Evolutionary conservation across 1,140 invertebrate genomes (phyloP).

Genomic region (Lepidotrigona ventralis): DNA sequence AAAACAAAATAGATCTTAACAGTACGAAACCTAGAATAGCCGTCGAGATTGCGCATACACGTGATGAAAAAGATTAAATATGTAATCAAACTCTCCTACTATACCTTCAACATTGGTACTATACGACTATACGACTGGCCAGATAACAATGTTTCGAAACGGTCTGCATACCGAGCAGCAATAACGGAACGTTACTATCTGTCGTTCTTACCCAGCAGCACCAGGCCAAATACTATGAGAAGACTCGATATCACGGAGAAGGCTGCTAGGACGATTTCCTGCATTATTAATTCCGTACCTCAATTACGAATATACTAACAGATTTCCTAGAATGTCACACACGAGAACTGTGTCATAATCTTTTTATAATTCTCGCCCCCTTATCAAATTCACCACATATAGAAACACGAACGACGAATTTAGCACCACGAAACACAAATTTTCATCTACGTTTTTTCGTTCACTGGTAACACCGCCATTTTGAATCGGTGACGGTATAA

Average conservation of each 20-base stretch:
- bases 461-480: constrained; percentile 57
- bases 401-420: constrained; percentile 28
- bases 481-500: constrained; percentile 38
- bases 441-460: constrained; percentile 1
- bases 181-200: constrained; percentile 27
- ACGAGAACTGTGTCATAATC: constrained; percentile 47
- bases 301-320: constrained; percentile 18
- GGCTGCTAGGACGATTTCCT: constrained; percentile 78
- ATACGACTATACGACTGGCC: constrained; percentile 32
- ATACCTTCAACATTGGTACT: constrained; percentile 17
- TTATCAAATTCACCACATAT: constrained; percentile 18
- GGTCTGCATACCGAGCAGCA: not conserved
- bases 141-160: constrained; percentile 27
- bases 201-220: constrained; percentile 77
- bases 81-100: constrained; percentile 29
- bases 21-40: not conserved
- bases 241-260: constrained; percentile 79
- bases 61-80: constrained; percentile 48
- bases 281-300: constrained; percentile 71
- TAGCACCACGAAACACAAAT: not conserved
- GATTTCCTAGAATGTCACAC: constrained; percentile 25
- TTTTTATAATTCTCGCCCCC: not conserved
- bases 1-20: not conserved
- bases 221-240: constrained; percentile 78
- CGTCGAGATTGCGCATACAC: constrained; percentile 20